Evolutionary conservation across 2,888 invertebrate species (phyloP).

Genomic region (Amphipyra tragopoginis): DNA sequence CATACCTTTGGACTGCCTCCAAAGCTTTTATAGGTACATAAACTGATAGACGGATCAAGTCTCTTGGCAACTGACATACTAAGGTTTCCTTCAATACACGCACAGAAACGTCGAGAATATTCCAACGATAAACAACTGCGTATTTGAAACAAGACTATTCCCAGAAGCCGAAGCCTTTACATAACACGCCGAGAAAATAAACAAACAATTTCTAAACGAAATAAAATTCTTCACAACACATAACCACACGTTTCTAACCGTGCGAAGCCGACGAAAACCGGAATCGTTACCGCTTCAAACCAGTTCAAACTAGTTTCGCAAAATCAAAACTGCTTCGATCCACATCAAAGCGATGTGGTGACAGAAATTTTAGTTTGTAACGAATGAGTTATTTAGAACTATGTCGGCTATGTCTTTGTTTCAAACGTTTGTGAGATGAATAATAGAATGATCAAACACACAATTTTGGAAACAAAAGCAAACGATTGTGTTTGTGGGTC

Average conservation of each 20-base stretch:
- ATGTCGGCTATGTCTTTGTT: conserved; percentile 40
- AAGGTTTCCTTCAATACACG: conserved; percentile 26
- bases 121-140: conserved; percentile 4
- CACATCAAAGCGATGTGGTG: conserved; percentile 74
- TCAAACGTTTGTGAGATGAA: conserved; percentile 31
- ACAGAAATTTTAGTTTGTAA: conserved; percentile 57
- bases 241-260: conserved; percentile 33
- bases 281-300: conserved; percentile 48
- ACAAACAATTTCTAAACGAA: conserved; percentile 46
- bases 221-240: conserved; percentile 41
- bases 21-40: conserved; percentile 16
- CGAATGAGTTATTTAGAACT: conserved; percentile 48
- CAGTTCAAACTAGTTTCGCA: conserved; percentile 59
- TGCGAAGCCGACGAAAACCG: conserved; percentile 39
- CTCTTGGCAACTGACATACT: conserved; percentile 28
- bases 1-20: conserved; percentile 14
- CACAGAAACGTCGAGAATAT: neutral
- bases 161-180: conserved; percentile 29
- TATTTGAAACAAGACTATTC: conserved; percentile 31
- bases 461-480: conserved; percentile 34
- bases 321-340: conserved; percentile 60
- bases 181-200: conserved; percentile 36
- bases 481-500: conserved; percentile 17
- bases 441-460: conserved; percentile 50
- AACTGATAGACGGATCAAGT: conserved; percentile 29